Base-by-base conservation (phyloP, 2,797 vertebrate species). In the Hemibagrus guttatus region DNA sequence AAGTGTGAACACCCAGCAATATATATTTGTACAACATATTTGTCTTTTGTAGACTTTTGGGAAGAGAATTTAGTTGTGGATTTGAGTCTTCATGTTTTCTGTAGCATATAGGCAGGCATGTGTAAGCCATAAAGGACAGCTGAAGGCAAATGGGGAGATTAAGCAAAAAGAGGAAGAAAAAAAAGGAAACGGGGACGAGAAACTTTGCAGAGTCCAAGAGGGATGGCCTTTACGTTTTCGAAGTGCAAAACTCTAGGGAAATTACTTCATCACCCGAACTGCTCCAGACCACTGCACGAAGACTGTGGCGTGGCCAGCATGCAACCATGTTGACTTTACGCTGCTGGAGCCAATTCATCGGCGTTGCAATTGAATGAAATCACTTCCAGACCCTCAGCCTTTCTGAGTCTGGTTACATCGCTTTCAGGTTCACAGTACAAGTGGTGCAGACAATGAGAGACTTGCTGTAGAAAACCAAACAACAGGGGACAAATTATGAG, bases 241-340 rank as follows among this genome's bases (percentile, higher is more conserved):
- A 94, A 96, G 94, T 94, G 94, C 93, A 96, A 95, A 96, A 95
- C 96, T 95, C 95, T 35, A 90, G 95, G 95, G 96, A 96, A 96
- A 97, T 97, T 92, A 97, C 96, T 96, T 98, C 97, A 98, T 96
- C 94, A 92, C 39, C 39, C 84, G 93, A 93, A 89, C 93, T 31
- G 90, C 93, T 96, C 93, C 95, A 95, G 93, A 94, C 92, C 85
- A 76, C 92, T 92, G 91, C 93, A 94, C 89, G 92, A 93, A 92
- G 92, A 91, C 89, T 92, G 88, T 91, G 91, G 94, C 94, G 92
- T 90, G 93, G 94, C 93, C 89, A 92, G 89, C 91, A 88, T 90
- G 94, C 90, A 89, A 90, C 92, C 95, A 95, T 97, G 96, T 97
- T 97, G 96, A 97, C 95, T 96, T 96, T 96, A 92, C 91, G 91